Base-by-base conservation (phyloP, 2,888 invertebrate genomes). In the Euplagia quadripunctaria region DNA sequence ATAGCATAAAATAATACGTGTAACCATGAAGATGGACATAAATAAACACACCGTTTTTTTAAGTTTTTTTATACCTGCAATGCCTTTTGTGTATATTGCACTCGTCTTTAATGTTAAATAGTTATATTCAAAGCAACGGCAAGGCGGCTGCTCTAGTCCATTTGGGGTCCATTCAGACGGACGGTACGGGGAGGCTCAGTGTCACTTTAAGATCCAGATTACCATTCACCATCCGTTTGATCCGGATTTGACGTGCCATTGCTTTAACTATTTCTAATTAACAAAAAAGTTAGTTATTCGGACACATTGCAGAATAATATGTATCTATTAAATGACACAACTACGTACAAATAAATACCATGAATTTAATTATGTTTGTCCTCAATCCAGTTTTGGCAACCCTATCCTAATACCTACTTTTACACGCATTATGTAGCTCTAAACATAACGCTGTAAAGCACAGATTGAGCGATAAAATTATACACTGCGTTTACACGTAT, bases 381-480 rank as follows among this genome's bases (percentile, higher is more conserved):
- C 46, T 17, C 63, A 75, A 64, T 68, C 65, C n/a, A 31, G 14
- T 52, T 73, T 72, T 43, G 73, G 17, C 84, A 83, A 78, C 84
- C 83, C 83, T 83, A 80, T 20, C n/a, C 16, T 65, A 65, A 72
- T 67, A 72, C 65, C 68, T 74, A 73, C 70, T 72, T 76, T 82
- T 77, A 78, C 75, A 81, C 74, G 70, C 75, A 75, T 74, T 64
- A 64, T 72, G 73, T 69, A 78, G 68, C 68, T 72, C 73, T 80
- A 78, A 80, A 78, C 75, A 69, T 70, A 69, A 20, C 68, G 66
- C 71, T 74, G 70, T 82, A 82, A 79, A 78, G 68, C 75, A 70
- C 76, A 83, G 75, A 79, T 82, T 83, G 66, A 77, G 69, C 68
- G 75, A 79, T 82, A 78, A 74, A 80, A 74, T 78, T 76, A 76